Evolutionary conservation across 2,797 vertebrate species (phyloP).

Genomic region (Geotrypetes seraphini): DNA sequence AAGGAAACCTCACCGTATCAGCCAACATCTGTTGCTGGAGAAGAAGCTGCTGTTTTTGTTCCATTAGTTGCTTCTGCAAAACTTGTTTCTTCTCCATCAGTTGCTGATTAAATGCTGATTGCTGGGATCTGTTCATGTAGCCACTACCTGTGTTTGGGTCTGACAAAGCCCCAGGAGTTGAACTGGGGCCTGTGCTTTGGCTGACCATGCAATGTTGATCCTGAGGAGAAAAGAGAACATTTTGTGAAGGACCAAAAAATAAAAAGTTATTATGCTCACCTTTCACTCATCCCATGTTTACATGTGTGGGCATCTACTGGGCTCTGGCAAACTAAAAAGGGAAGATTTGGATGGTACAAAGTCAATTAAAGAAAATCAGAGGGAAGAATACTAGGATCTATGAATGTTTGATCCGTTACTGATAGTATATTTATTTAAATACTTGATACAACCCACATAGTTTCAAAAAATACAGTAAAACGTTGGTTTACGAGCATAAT

Average conservation of each 20-base stretch:
- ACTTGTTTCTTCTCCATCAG: slow-evolving; percentile 64
- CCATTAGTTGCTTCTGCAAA: slow-evolving; percentile 68
- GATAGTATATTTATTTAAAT: no score
- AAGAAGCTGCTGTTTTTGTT: slow-evolving; percentile 57
- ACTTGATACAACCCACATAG: no score
- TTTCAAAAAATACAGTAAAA: no score
- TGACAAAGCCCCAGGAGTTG: slow-evolving; percentile 53
- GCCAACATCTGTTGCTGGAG: slow-evolving; percentile 69
- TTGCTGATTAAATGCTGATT: slow-evolving; percentile 65
- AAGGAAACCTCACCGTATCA: slow-evolving; percentile 59
- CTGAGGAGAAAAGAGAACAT: slow-evolving; percentile 40
- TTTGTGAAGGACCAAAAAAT: no score
- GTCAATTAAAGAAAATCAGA: no score
- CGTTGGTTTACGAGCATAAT: no score
- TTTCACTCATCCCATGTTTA: no score
- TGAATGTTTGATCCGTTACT: no score
- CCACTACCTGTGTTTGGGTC: slow-evolving; percentile 68
- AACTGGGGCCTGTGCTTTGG: slow-evolving; percentile 48
- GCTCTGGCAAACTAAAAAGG: no score
- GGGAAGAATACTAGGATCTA: no score
- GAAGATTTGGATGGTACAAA: no score
- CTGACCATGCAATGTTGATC: slow-evolving; percentile 57
- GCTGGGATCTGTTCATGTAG: slow-evolving; percentile 63
- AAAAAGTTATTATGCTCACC: background rate
- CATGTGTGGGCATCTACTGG: no score